Conservation (phyloP, 2,888 invertebrate species). For the Linnaemya tessellans region DNA sequence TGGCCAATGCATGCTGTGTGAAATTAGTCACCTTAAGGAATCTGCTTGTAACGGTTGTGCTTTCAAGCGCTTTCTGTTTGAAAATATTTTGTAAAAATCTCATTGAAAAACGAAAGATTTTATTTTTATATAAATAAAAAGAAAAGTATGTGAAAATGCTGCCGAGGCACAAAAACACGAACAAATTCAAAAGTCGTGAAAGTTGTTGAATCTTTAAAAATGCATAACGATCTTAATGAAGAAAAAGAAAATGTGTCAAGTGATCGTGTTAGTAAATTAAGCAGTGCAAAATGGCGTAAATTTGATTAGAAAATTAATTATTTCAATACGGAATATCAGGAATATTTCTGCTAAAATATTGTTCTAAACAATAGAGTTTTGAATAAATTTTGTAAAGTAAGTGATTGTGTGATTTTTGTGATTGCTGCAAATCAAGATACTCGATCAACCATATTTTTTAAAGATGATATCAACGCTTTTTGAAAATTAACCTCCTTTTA, state of each 20-base stretch:
- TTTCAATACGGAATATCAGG: neutral
- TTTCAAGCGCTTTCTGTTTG: slow-evolving; percentile 33
- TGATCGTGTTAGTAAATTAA: slow-evolving; percentile 9
- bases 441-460: no score
- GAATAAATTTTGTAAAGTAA: no score
- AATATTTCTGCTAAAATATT: neutral
- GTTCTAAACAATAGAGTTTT: no score
- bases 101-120: slow-evolving; percentile 27
- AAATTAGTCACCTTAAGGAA: slow-evolving; percentile 69
- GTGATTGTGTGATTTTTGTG: no score
- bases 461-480: no score
- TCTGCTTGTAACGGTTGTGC: slow-evolving; percentile 70
- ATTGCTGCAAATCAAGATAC: no score
- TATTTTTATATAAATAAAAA: slow-evolving; percentile 38
- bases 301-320: neutral
- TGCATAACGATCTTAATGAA: slow-evolving; percentile 9
- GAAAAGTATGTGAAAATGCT: neutral
- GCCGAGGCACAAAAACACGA: no score
- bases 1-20: slow-evolving; percentile 54
- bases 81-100: neutral
- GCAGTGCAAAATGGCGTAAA: neutral
- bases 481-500: no score
- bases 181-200: neutral
- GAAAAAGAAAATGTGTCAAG: neutral
- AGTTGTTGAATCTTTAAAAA: neutral